A percentile compares a stretch with the other conserved stretches of the same genome.
Conservation (phyloP, 2,888 invertebrate genomes). For the Pterostichus niger region DNA sequence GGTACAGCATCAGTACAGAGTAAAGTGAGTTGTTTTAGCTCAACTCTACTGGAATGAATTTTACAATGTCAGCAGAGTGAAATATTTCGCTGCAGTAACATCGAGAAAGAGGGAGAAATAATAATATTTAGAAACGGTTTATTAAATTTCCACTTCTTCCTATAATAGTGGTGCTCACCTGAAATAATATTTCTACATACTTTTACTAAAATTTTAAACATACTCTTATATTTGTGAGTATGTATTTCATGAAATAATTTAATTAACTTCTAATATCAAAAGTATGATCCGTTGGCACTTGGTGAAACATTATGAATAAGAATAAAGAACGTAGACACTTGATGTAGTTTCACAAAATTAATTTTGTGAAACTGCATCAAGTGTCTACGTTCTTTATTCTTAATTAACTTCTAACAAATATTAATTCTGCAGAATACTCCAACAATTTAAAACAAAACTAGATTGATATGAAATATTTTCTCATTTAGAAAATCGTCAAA, state of each 20-base stretch:
- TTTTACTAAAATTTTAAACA: neutral
- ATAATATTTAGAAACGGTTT: slow-evolving; percentile 20
- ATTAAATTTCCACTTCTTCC: slow-evolving; percentile 22
- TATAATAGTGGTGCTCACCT: neutral
- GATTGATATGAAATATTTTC: neutral
- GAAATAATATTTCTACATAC: neutral
- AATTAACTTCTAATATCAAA: neutral
- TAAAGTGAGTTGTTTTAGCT: too few species aligned
- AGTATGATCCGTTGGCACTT: too few species aligned
- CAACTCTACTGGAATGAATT: too few species aligned
- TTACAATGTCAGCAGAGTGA: neutral
- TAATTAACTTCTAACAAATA: neutral
- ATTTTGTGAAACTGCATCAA: too few species aligned
- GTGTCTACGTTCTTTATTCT: too few species aligned
- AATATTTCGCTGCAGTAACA: neutral
- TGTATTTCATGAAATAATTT: neutral
- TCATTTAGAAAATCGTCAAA: slow-evolving; percentile 9
- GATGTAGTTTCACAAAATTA: too few species aligned
- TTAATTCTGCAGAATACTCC: neutral
- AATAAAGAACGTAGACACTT: too few species aligned
- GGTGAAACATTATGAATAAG: too few species aligned
- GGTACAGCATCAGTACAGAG: too few species aligned
- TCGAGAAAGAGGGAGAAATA: slow-evolving; percentile 10
- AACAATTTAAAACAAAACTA: neutral
- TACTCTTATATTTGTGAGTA: neutral